Base-by-base conservation (phyloP, 1,140 invertebrate species). In the Parasteatoda tepidariorum region DNA sequence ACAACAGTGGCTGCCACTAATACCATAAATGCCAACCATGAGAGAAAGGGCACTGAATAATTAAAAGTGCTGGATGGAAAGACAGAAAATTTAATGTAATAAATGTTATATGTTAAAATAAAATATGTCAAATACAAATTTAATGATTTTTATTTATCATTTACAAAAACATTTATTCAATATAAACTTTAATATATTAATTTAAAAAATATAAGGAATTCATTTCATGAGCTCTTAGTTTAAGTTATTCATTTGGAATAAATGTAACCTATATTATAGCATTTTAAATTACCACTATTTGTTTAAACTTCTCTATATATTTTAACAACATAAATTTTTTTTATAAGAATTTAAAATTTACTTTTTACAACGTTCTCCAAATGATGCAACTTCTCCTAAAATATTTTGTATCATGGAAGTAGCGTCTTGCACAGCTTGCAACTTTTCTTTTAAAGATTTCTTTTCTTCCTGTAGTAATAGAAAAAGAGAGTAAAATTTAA, bases 31-130 rank as follows among this genome's bases (percentile, higher is more conserved):
- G 97, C 96, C 86, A 99, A 90, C 90, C 94, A 96, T 85, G 97
- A 98, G 71, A 99, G 90, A 91, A 98, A 99, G 68, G 98, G 97
- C 84, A 99, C 95, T 38, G 96, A 97, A 90, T 99, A 99, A 88
- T 98, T 98, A 90, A 99, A 97, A 76, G 97, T 94, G 89, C 95
- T 97, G 90, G 75, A 92, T 92, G 85, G 86, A 79, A 84, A 87
- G n/a, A 85, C 86, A 83, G 61, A 30, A 85, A 75, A 33, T 61
- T 61, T 61, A 62, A 22, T 31, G 62, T 30, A 59, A n/a, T n/a
- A n/a, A n/a, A n/a, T n/a, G n/a, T n/a, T n/a, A n/a, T n/a, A n/a
- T n/a, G n/a, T n/a, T n/a, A n/a, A n/a, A n/a, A n/a, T n/a, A n/a
- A n/a, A n/a, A n/a, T n/a, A n/a, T n/a, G n/a, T n/a, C n/a, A n/a